Evolutionary conservation across 2,113 vertebrate genomes (phyloP).

Genomic region (Oophaga pumilio): DNA sequence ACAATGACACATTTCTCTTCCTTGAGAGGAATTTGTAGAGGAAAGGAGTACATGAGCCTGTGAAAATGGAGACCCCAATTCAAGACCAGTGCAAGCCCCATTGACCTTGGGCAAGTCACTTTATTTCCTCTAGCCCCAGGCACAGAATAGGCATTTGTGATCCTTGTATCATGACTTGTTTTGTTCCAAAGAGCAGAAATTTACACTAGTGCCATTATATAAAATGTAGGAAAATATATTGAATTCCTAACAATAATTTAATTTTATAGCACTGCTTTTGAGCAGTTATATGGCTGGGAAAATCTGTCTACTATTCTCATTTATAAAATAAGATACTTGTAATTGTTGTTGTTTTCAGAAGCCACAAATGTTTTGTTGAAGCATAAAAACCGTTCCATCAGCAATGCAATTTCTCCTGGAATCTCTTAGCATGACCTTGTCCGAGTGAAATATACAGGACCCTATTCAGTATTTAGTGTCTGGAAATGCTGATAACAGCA

Average conservation of each 20-base stretch:
- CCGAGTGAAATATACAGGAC: conserved; percentile 43
- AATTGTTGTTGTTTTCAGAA: conserved; percentile 29
- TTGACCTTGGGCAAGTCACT: conserved; percentile 59
- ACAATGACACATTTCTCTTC: conserved; percentile 53
- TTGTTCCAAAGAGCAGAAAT: conserved; percentile 43
- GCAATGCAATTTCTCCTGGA: conserved; percentile 50
- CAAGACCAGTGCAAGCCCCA: conserved; percentile 58
- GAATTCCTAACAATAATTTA: conserved; percentile 53
- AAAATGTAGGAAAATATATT: conserved; percentile 52
- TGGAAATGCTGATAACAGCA: conserved; percentile 54
- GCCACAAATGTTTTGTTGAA: conserved; percentile 45
- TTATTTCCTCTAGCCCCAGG: conserved; percentile 57
- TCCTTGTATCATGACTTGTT: conserved; percentile 40
- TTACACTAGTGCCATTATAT: conserved; percentile 56
- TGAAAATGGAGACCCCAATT: conserved; percentile 59
- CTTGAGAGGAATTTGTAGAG: conserved; percentile 45
- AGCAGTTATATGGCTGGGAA: conserved; percentile 45
- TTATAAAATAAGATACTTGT: conserved; percentile 45
- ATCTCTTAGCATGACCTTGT: conserved; percentile 56
- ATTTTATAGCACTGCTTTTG: conserved; percentile 37
- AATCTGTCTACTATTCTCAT: conserved; percentile 24
- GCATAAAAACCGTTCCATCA: conserved; percentile 29
- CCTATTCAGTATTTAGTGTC: conserved; percentile 53
- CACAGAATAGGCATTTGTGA: conserved; percentile 51
- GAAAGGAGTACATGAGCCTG: conserved; percentile 49